Base-by-base conservation (phyloP, 2,113 vertebrate species). In the Terrapene triunguis region DNA sequence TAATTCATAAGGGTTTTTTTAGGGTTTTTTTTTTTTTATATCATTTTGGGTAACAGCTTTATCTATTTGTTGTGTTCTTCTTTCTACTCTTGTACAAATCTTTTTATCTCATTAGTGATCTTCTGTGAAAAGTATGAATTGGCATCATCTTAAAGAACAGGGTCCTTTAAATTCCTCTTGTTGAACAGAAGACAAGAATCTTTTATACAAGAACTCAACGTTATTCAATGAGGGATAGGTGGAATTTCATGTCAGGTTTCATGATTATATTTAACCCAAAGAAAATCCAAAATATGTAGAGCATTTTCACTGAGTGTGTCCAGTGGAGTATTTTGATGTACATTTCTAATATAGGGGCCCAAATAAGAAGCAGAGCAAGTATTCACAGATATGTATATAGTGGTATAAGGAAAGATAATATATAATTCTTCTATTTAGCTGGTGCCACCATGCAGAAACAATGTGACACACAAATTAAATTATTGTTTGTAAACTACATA, bases 281-380 rank as follows among this genome's bases (percentile, higher is more conserved):
- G 5, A 82, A 92, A 80, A 82, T 25, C 1, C 42, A 80, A 84
- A 42, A 2, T 35, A 84, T 85, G 32, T 3, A 65, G 5, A 87
- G 25, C 3, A 48, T n/a, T 89, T 90, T 57, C 79, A 1, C 44
- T 59, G 6, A 55, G 0, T 85, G 84, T 69, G 42, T 72, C n/a
- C 0, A 0, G 32, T 51, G 2, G 65, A 47, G 85, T 90, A 82
- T 76, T 94, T 92, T 27, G 76, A 48, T 3, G 47, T 42, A 2
- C 0, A 90, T 92, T 95, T 80, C 32, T 84, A 25, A 76, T 90
- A 21, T 76, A 84, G 13, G n/a, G 9, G 10, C 89, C 93, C 84
- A 2, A 84, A 10, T n/a, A 51, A 51, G 2, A 42, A 85, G 32
- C 27, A 51, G 3, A 85, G 22, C 2, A 78, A 88, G n/a, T 1